Base-by-base conservation (phyloP, 1,140 invertebrate genomes). In the Macrobrachium nipponense region DNA sequence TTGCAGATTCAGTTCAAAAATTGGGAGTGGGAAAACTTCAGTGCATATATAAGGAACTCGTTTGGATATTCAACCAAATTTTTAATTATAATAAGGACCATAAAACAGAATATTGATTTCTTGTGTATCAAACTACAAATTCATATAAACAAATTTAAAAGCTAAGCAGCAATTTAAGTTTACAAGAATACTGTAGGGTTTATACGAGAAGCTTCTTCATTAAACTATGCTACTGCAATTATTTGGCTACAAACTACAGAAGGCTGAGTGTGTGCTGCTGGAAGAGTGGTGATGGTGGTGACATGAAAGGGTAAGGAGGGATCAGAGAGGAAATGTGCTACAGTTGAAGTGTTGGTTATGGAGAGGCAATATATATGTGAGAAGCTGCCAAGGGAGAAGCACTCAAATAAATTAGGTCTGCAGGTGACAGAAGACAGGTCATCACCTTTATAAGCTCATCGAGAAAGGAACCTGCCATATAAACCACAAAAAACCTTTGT, bases 211-310 rank as follows among this genome's bases (percentile, higher is more conserved):
- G 78, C 61, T 80, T 44, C 36, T 36, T 64, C 78, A 62, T 64
- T 62, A 44, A 44, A 62, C 78, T 80, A 80, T 43, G 36, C 78
- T 80, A 80, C 78, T 44, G 61, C 59, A 44, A 61, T 62, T 72
- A 61, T 77, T 51, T 72, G 66, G 60, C 82, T 83, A 83, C 82
- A 83, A n/a, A 72, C 36, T 80, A 80, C 78, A 64, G 59, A 76
- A 72, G 82, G 68, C 36, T 72, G 68, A 59, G 61, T 60, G 27
- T 58, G 82, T 62, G 61, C 72, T 83, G 20, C 76, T 76, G 72
- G 72, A 59, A 62, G 62, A n/a, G 78, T 23, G 36, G 18, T 17
- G 43, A 10, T 27, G 60, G 36, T 20, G 73, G 17, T 20, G 18
- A 44, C 43, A 14, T 44, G 72, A 17, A 44, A 73, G 36, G 72